Conservation (phyloP, 2,888 invertebrate genomes). For the Apotomis betuletana region DNA sequence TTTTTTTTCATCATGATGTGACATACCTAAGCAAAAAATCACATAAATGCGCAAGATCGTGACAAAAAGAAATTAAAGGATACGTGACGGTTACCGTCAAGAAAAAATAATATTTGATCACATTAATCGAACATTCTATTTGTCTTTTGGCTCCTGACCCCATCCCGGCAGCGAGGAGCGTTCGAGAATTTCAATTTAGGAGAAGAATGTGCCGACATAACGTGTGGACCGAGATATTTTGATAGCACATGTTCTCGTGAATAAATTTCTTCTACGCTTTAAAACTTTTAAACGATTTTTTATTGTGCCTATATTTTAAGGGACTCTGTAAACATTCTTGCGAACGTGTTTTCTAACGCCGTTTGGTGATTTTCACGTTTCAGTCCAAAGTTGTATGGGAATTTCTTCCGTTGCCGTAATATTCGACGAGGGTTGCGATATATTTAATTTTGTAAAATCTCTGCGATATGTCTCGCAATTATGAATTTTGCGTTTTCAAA, state of each 20-base stretch:
- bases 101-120: slow-evolving; percentile 73
- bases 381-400: neutral
- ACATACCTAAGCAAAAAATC: slow-evolving; percentile 4
- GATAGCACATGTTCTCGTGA: slow-evolving; percentile 83
- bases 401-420: too few relatives aligned
- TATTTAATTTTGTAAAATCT: too few relatives aligned
- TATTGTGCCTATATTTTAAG: slow-evolving; percentile 61
- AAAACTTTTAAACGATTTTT: slow-evolving; percentile 78
- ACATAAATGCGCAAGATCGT: slow-evolving; percentile 7
- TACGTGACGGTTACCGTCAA: slow-evolving; percentile 43
- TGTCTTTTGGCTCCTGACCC: slow-evolving; percentile 80
- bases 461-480: too few relatives aligned
- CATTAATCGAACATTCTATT: slow-evolving; percentile 82
- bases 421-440: too few relatives aligned
- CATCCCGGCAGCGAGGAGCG: slow-evolving; percentile 75
- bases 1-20: neutral
- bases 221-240: slow-evolving; percentile 84
- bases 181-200: slow-evolving; percentile 84
- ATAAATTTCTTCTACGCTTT: slow-evolving; percentile 83
- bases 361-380: neutral
- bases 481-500: too few relatives aligned
- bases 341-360: slow-evolving; percentile 3
- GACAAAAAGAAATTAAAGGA: slow-evolving; percentile 11
- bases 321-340: neutral
- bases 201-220: slow-evolving; percentile 84